Evolutionary conservation across 2,797 vertebrate species (phyloP), one percentile per base, ranked within the genome.

Genomic region (Salmo trutta): DNA sequence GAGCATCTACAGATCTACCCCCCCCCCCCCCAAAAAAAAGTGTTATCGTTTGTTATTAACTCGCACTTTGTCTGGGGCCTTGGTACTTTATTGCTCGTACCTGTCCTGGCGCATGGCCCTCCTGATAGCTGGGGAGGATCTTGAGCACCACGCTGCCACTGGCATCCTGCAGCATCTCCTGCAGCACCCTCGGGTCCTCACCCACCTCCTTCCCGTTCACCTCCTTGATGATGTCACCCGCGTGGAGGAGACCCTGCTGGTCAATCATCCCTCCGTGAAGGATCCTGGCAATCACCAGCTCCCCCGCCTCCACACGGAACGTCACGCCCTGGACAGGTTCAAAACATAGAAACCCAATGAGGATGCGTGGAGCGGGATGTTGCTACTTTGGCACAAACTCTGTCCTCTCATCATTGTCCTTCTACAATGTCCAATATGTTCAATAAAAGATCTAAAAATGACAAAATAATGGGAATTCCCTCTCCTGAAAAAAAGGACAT

Each of bases 211-310:
- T 92, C 74, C 94, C 95, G 0, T 96, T 95, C 82, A 59, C 19
- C 54, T 59, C 54, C 54, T 59, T 59, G 19, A 59, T 59, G 19
- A 59, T 8, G 54, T 59, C 19, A 19, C 54, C 54, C 5, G 98
- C 97, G 0, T 99, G 98, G 72, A 99, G 94, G 74, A 99, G 92
- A 62, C 96, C 98, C 88, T 99, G 97, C 91, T 98, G 97, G 64
- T 98, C 98, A 51, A 99, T 97, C 95, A 97, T 97, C 33, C 98
- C 98, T 0, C 98, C 97, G 0, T 98, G 98, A 81, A 99, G 95
- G 83, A 99, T 99, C 71, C 98, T 93, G 14, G 98, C 97, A 0
- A 99, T 98, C 84, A 99, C 98, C 89, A 98, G 89, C 91, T 99
- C 97, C 0, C 97, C 96, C 0, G 93, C 95, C 84, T 98, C 98